These are phyloP conservation scores for Carterocephalus palaemon DNA, from an alignment of 2,888 invertebrate species.

Conservation along the genomic window DNA sequence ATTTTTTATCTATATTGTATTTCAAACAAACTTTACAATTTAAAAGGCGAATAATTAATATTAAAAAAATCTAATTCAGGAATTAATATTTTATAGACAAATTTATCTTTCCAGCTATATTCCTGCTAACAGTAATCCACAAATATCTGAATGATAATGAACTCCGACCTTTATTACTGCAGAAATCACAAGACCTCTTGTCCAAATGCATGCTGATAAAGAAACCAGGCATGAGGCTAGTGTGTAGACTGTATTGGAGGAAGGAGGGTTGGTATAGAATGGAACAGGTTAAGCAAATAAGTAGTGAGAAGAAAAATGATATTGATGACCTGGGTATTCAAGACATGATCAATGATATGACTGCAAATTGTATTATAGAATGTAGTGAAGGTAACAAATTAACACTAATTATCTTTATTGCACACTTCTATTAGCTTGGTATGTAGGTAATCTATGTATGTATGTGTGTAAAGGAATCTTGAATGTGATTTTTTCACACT, in stretches of 20 bases:
- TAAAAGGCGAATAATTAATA: too few species aligned
- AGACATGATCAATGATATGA: constrained; percentile 43
- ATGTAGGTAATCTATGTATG: too few species aligned
- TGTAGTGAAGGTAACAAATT: too few species aligned
- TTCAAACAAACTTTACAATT: neutral
- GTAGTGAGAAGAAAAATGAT: constrained; percentile 28
- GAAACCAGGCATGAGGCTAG: constrained; percentile 50
- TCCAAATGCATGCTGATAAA: constrained; percentile 37
- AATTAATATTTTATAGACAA: neutral
- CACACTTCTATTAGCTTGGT: too few species aligned
- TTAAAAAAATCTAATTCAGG: constrained; percentile 1
- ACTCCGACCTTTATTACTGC: constrained; percentile 43
- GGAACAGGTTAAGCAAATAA: constrained; percentile 42
- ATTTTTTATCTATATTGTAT: neutral
- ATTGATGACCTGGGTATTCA: constrained; percentile 38
- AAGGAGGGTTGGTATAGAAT: constrained; percentile 54
- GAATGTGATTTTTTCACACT: too few species aligned
- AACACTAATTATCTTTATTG: too few species aligned
- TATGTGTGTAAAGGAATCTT: too few species aligned
- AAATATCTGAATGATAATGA: constrained; percentile 46
- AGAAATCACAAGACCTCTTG: constrained; percentile 41
- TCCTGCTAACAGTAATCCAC: constrained; percentile 50
- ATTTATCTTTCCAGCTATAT: constrained; percentile 48
- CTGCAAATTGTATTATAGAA: constrained; percentile 42
- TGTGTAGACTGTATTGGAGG: constrained; percentile 65